These are phyloP conservation scores for Catostylus mosaicus DNA, from an alignment of 30 jellyfish, hydroid and myxozoan species.

Conservation along the genomic window DNA sequence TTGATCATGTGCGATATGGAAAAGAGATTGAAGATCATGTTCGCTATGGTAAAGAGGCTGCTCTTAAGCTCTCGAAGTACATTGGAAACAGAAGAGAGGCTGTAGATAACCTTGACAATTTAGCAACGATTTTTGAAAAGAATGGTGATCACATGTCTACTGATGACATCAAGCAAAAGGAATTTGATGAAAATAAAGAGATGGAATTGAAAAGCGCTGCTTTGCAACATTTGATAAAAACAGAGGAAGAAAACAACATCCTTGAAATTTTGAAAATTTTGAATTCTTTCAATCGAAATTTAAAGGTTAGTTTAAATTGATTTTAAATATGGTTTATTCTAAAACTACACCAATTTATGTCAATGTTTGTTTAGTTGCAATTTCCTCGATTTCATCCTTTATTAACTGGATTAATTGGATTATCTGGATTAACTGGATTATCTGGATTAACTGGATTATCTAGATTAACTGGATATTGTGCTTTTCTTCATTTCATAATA, in stretches of 20 bases:
- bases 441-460: too few relatives aligned
- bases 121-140: neutral
- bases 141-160: neutral
- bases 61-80: too few relatives aligned
- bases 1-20: too few relatives aligned
- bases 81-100: slow-evolving; percentile 26
- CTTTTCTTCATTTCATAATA: too few relatives aligned
- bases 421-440: too few relatives aligned
- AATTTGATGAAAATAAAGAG: neutral
- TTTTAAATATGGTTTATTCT: neutral
- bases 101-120: neutral
- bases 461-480: too few relatives aligned
- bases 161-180: neutral
- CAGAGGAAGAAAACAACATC: slow-evolving; percentile 1
- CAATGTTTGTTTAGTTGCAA: neutral
- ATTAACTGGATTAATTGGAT: too few relatives aligned
- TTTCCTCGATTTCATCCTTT: too few relatives aligned
- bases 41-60: too few relatives aligned
- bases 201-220: neutral
- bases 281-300: neutral
- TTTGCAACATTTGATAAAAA: neutral
- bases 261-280: slow-evolving; percentile 1
- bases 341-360: neutral
- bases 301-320: neutral
- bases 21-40: too few relatives aligned